Base-by-base conservation (phyloP, 2,113 vertebrate genomes). In the Motacilla alba region DNA sequence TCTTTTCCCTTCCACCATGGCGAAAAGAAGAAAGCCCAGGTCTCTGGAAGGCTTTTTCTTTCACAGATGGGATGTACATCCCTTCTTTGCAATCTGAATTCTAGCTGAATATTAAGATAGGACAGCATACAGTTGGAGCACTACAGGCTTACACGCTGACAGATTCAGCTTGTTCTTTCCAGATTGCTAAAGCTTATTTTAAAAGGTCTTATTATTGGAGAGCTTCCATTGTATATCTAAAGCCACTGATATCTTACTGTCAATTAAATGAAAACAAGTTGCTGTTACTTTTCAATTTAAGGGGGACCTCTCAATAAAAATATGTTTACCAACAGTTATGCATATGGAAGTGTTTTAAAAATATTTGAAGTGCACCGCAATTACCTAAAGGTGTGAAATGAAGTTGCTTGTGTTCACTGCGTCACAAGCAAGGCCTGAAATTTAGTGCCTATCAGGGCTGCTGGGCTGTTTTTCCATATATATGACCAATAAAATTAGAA, bases 201-300 rank as follows among this genome's bases (percentile, higher is more conserved):
- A 47, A 92, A 96, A 96, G 83, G 94, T 87, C 80, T 89, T 31
- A 15, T 89, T 84, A 60, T 64, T 96, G 87, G 93, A 96, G 60
- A 84, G 80, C 37, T 94, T 97, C 95, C 94, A 92, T 58, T 94
- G 81, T 95, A 64, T 96, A 83, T 96, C 94, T 92, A 67, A 94
- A 95, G 89, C 55, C 73, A 77, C 79, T 83, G 90, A 89, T 83
- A 89, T 90, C 93, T 94, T 74, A 31, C 90, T 81, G 80, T 93
- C 95, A 95, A 23, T 89, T 89, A 90, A 70, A 92, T 52, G 72
- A 86, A 95, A 97, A 92, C 72, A 96, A 95, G 89, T 93, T 83
- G 59, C 50, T 80, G 83, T 92, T 90, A 83, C 83, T 86, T 96
- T 77, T 67, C 69, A 83, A 70, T 93, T 90, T 93, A 93, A 94